These are phyloP conservation scores for Heliornis fulica DNA, from an alignment of 2,113 vertebrate genomes.

Conservation along the genomic window DNA sequence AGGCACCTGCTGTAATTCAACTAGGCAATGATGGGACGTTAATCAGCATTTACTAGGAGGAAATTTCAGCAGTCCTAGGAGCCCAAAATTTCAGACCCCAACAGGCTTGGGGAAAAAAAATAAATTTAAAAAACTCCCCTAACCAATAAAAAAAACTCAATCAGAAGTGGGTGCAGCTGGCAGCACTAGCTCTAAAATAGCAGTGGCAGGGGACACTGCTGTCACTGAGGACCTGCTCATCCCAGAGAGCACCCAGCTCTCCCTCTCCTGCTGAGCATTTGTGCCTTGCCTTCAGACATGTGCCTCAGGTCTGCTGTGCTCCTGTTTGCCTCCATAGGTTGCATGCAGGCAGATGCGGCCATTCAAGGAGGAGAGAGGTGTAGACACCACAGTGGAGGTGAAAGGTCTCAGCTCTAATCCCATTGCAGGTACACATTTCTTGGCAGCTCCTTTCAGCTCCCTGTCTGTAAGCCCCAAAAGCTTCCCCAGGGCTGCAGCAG, in stretches of 20 bases:
- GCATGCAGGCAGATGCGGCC: neutral
- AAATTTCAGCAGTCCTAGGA: neutral
- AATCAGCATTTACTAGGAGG: neutral
- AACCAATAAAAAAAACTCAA: neutral
- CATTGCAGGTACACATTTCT: neutral
- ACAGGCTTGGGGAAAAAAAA: neutral
- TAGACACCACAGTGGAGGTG: neutral
- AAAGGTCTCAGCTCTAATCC: neutral
- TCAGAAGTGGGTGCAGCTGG: neutral
- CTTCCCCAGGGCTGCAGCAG: neutral
- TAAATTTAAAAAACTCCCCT: neutral
- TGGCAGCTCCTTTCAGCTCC: neutral
- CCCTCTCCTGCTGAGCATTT: neutral
- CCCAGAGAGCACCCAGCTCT: neutral
- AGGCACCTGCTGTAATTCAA: neutral
- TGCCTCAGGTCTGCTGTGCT: neutral
- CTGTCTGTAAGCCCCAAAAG: accelerated
- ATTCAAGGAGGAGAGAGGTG: neutral
- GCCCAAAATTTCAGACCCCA: neutral
- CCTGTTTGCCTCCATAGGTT: neutral
- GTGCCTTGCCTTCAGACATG: neutral
- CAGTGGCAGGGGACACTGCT: neutral
- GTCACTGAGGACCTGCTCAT: neutral
- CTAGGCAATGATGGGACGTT: neutral
- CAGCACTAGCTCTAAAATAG: neutral